phyloP scores from a whole-genome alignment of 1,140 invertebrate species.

The Goniozus legneri region DNA sequence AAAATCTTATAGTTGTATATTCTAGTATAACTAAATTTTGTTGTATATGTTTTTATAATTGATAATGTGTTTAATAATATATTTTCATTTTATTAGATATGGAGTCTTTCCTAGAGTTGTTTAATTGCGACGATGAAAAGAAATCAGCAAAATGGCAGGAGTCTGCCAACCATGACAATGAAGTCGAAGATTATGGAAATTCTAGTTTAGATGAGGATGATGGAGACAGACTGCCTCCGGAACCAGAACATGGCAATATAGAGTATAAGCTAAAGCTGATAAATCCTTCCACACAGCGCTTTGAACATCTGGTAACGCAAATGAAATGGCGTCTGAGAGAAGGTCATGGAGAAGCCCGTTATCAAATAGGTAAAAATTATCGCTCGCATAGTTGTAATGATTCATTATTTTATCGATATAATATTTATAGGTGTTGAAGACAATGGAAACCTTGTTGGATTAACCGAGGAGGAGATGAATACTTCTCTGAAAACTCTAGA shows the following conservation, averaged over 20 bases:
- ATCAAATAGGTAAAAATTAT: constrained; percentile 72
- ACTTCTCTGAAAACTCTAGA: constrained; percentile 78
- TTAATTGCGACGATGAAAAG: constrained; percentile 63
- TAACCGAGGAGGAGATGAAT: constrained; percentile 75
- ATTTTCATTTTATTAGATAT: constrained; percentile 45
- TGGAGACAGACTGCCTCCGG: constrained; percentile 72
- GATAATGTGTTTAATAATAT: not conserved
- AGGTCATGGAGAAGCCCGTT: constrained; percentile 91
- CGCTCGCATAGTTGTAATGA: not conserved
- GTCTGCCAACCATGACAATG: constrained; percentile 42
- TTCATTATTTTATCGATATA: not conserved
- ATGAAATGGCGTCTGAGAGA: constrained; percentile 87
- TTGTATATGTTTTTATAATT: not conserved
- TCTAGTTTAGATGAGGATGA: constrained; percentile 45
- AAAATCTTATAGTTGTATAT: not conserved
- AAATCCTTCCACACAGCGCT: constrained; percentile 76
- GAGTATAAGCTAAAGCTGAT: constrained; percentile 91
- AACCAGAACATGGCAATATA: constrained; percentile 86
- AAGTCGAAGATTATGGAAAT: constrained; percentile 37
- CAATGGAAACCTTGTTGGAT: constrained; percentile 80
- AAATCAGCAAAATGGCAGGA: constrained; percentile 38
- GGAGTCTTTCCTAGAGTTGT: constrained; percentile 76
- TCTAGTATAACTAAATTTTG: not conserved
- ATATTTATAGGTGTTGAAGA: constrained; percentile 74
- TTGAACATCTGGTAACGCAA: constrained; percentile 87